phyloP scores from a whole-genome alignment of 2,797 vertebrate species.

The Mormyrus proboscirostris region DNA sequence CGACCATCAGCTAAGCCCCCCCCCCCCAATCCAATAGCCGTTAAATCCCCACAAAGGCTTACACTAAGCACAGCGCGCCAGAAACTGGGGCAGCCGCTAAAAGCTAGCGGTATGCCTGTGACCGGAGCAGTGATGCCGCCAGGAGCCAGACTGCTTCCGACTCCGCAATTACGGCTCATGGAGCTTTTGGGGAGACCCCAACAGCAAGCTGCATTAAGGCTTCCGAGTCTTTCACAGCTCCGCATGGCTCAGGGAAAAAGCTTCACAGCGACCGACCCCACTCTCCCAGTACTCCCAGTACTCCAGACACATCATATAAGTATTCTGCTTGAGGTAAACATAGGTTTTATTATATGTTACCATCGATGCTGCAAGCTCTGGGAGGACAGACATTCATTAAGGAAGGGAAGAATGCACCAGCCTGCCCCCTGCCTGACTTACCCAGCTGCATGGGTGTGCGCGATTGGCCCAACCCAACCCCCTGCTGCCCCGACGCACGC shows the following conservation, averaged over 20 bases:
- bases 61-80: background rate
- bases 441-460: slow-evolving; percentile 76
- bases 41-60: background rate
- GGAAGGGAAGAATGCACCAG: background rate
- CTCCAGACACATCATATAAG: background rate
- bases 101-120: background rate
- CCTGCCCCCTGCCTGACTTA: slow-evolving; percentile 45
- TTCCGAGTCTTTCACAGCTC: background rate
- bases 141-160: background rate
- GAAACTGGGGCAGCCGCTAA: background rate
- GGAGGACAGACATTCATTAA: background rate
- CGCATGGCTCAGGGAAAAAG: background rate
- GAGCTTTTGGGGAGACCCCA: slow-evolving; percentile 3
- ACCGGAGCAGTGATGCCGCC: background rate
- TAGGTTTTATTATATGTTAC: background rate
- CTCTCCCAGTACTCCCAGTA: background rate
- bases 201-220: background rate
- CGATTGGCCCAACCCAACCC: slow-evolving; percentile 53
- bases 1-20: background rate
- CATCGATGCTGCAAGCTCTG: background rate
- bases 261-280: background rate
- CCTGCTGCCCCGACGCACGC: slow-evolving; percentile 69
- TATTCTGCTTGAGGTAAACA: background rate
- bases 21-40: background rate
- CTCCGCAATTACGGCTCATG: background rate